Conservation (phyloP, 2,888 invertebrate genomes). For the Cheiracanthium punctorium region DNA sequence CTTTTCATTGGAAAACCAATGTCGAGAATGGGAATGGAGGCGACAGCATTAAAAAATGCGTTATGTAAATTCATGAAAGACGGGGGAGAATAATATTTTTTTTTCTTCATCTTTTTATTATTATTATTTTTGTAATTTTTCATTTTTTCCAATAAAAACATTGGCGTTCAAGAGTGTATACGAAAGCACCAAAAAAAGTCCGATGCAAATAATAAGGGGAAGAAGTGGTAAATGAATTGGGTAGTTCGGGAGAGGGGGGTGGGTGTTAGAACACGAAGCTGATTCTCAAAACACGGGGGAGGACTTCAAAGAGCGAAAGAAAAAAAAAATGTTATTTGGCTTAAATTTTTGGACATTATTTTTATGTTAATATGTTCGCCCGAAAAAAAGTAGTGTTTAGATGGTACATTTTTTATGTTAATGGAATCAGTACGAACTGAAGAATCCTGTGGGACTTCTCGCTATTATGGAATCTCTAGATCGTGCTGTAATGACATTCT, state of each 20-base stretch:
- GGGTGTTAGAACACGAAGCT: too few relatives aligned
- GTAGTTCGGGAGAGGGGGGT: too few relatives aligned
- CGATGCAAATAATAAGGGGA: constrained; percentile 2
- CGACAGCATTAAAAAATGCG: constrained; percentile 58
- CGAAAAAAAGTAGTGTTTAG: neutral
- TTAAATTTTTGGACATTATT: constrained; percentile 10
- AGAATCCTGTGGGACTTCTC: neutral
- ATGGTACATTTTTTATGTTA: constrained; percentile 4
- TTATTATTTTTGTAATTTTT: too few relatives aligned
- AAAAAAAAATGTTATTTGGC: neutral
- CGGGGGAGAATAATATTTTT: neutral
- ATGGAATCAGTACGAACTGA: neutral
- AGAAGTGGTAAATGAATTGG: neutral
- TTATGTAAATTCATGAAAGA: constrained; percentile 57
- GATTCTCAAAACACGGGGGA: too few relatives aligned
- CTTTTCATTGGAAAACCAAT: constrained; percentile 31
- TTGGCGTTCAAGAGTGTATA: neutral
- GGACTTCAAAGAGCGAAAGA: neutral
- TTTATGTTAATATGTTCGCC: neutral
- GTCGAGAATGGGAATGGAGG: constrained; percentile 58
- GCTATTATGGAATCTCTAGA: neutral
- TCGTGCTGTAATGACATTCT: neutral
- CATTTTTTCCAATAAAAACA: constrained; percentile 11
- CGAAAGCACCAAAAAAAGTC: neutral
- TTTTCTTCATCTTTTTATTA: neutral